Conservation (phyloP, 64 coral and sea anemone genomes). For the Orbicella faveolata region DNA sequence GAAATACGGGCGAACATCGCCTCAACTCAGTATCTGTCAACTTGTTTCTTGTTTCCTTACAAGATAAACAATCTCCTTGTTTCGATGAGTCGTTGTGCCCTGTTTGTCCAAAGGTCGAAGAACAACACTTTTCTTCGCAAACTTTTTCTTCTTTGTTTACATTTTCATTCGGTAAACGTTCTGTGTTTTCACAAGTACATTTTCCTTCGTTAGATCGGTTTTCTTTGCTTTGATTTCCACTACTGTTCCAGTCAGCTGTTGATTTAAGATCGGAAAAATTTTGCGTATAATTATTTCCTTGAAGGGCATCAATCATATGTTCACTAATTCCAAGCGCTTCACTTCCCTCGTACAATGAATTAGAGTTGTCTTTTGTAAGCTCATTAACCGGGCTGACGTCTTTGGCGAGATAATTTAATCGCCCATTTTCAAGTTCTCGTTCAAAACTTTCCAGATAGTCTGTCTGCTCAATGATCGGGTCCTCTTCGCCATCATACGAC, state of each 20-base stretch:
- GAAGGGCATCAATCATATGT: conserved; percentile 35
- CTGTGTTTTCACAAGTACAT: not conserved
- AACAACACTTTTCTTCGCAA: conserved; percentile 35
- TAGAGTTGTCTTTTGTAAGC: conserved; percentile 30
- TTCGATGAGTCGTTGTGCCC: not conserved
- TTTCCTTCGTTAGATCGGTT: not conserved
- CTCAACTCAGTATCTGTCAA: not conserved
- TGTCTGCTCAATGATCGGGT: conserved; percentile 16
- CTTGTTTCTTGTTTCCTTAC: conserved; percentile 18
- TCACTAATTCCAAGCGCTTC: conserved; percentile 13
- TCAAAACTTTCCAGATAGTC: conserved; percentile 22
- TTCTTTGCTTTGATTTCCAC: not conserved
- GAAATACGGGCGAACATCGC: conserved; percentile 1
- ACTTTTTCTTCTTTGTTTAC: conserved; percentile 19
- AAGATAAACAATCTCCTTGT: conserved; percentile 31
- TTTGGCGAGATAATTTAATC: not conserved
- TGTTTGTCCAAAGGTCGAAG: conserved; percentile 37
- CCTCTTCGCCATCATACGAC: conserved; percentile 13
- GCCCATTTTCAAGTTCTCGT: not conserved
- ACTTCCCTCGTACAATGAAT: conserved; percentile 27
- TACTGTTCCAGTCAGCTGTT: not conserved
- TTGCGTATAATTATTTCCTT: conserved; percentile 10
- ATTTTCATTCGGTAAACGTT: conserved; percentile 24
- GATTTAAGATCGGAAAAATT: conserved; percentile 36
- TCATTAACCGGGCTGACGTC: not conserved